Percentiles rank a stretch among this genome's conserved stretches.
These are phyloP conservation scores for Butorides virescens DNA, from an alignment of 2,113 vertebrate species.

Conservation along the genomic window DNA sequence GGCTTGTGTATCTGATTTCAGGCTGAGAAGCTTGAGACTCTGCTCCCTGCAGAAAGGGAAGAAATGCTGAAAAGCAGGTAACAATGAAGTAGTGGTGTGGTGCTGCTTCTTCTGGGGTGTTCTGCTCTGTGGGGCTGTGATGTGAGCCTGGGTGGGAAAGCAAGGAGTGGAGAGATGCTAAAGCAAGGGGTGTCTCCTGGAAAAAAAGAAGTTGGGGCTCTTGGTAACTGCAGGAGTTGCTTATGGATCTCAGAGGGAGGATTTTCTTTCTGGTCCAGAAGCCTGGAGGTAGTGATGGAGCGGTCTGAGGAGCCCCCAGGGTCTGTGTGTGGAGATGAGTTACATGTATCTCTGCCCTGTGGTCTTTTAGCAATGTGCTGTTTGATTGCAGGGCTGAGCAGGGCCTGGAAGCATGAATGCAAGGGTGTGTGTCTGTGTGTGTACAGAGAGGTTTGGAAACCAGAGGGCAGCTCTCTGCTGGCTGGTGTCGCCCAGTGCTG, in stretches of 20 bases:
- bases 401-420: background rate
- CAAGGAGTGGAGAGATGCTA: background rate
- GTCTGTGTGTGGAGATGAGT: background rate
- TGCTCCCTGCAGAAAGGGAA: background rate
- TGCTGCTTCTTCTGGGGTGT: background rate
- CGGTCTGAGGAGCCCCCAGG: background rate
- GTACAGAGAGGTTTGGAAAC: background rate
- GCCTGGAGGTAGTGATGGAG: background rate
- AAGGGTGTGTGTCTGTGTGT: rapidly evolving
- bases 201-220: background rate
- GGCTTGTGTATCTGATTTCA: rapidly evolving
- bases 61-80: background rate
- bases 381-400: background rate
- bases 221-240: background rate
- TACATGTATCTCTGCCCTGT: background rate
- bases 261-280: background rate
- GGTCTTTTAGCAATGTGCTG: background rate
- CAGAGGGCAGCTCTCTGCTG: background rate
- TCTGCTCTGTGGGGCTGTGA: background rate
- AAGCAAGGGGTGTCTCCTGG: background rate
- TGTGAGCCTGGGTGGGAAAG: background rate
- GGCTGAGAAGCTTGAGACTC: background rate
- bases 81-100: rapidly evolving
- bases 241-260: background rate
- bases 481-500: background rate